These are phyloP conservation scores for Gymnoscopelus microlampas DNA, from an alignment of 2,797 vertebrate species.

Conservation along the genomic window DNA sequence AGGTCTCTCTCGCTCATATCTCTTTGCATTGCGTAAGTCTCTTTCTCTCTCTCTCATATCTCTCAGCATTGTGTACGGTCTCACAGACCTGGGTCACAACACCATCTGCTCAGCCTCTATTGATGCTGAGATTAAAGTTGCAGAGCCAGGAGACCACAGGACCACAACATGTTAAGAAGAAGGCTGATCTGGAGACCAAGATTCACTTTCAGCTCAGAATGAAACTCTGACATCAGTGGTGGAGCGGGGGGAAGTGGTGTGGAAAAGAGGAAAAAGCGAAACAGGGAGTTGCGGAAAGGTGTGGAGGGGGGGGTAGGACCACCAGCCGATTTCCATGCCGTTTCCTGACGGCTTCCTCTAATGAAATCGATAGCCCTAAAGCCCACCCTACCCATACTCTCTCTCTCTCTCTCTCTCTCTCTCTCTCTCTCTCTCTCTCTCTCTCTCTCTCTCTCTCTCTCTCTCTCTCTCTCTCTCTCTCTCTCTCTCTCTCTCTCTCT, in stretches of 20 bases:
- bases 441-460: conserved; percentile 32
- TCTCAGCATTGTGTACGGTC: no score
- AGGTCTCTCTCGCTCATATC: no score
- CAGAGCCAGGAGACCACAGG: no score
- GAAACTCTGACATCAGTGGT: conserved; percentile 1
- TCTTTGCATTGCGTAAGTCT: no score
- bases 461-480: conserved; percentile 32
- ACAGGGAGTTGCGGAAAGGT: conserved; percentile 11
- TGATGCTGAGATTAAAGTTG: no score
- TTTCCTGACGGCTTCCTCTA: conserved; percentile 18
- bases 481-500: conserved; percentile 32
- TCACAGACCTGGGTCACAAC: no score
- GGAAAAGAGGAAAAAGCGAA: conserved; percentile 42
- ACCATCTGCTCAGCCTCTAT: no score
- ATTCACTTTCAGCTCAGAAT: no score
- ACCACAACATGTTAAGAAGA: no score
- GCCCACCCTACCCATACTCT: conserved; percentile 20
- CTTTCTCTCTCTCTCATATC: no score
- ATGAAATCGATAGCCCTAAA: conserved; percentile 44
- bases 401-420: conserved; percentile 32
- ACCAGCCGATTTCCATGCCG: conserved; percentile 54
- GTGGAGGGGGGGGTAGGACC: conserved; percentile 25
- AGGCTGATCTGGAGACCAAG: no score
- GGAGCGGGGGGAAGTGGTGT: neutral
- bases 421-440: conserved; percentile 32